phyloP scores from a whole-genome alignment of 1,140 invertebrate genomes.

The Chlorops oryzae region DNA sequence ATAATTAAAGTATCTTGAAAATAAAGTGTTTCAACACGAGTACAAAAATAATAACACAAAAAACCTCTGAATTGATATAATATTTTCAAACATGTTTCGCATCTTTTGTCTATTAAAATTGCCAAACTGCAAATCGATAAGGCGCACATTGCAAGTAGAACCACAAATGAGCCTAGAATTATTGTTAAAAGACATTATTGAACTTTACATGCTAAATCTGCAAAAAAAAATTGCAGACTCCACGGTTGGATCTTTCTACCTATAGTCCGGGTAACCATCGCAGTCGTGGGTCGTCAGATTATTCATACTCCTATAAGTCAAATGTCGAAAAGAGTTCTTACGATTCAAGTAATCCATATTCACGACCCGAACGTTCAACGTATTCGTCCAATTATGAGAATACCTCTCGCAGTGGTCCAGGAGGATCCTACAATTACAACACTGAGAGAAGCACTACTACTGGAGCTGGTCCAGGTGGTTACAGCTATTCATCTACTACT shows the following conservation, averaged over 20 bases:
- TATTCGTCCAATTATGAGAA: slow-evolving; percentile 64
- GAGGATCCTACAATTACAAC: slow-evolving; percentile 61
- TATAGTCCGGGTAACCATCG: slow-evolving; percentile 64
- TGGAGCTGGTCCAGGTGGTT: slow-evolving; percentile 68
- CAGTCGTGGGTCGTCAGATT: slow-evolving; percentile 52
- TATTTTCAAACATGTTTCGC: no score
- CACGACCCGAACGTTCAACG: slow-evolving; percentile 55
- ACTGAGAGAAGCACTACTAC: slow-evolving; percentile 64
- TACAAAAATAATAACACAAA: no score
- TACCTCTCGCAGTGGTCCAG: slow-evolving; percentile 58
- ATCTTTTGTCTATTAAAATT: no score
- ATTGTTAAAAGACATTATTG: no score
- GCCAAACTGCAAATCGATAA: no score
- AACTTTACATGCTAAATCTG: no score
- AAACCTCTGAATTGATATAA: no score
- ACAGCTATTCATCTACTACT: slow-evolving; percentile 69
- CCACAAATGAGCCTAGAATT: no score
- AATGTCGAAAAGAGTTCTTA: slow-evolving; percentile 49
- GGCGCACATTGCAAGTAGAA: no score
- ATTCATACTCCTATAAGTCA: slow-evolving; percentile 75
- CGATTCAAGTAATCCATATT: slow-evolving; percentile 53
- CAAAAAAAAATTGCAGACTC: slow-evolving; percentile 68
- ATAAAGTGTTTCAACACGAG: no score
- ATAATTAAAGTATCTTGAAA: no score
- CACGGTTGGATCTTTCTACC: slow-evolving; percentile 75